Evolutionary conservation across 1,140 invertebrate species (phyloP).

Genomic region (Branchinecta lindahli): DNA sequence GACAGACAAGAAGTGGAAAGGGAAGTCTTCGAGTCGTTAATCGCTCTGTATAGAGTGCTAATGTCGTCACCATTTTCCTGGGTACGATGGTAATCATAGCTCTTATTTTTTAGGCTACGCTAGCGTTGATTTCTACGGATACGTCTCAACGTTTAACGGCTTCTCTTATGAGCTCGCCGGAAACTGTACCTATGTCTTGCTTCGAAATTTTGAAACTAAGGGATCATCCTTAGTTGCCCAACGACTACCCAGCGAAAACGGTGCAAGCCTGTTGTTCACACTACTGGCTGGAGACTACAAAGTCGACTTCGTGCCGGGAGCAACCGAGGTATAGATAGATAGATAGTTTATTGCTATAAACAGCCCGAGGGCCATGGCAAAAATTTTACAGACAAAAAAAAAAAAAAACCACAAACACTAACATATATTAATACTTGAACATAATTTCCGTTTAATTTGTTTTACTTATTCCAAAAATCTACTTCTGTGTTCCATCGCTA

Average conservation of each 20-base stretch:
- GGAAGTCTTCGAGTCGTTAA: too few relatives aligned
- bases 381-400: too few relatives aligned
- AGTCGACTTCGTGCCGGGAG: not conserved
- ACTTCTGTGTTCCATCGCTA: too few relatives aligned
- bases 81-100: not conserved
- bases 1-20: too few relatives aligned
- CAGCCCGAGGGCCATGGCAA: too few relatives aligned
- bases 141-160: not conserved
- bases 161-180: not conserved
- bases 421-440: too few relatives aligned
- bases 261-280: not conserved
- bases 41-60: too few relatives aligned
- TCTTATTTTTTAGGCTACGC: not conserved
- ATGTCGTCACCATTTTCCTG: not conserved
- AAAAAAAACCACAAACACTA: too few relatives aligned
- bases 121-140: not conserved
- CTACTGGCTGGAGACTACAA: not conserved
- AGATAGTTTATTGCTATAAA: too few relatives aligned
- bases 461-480: too few relatives aligned
- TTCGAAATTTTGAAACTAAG: slow-evolving; percentile 5
- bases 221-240: not conserved
- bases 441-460: too few relatives aligned
- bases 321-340: not conserved
- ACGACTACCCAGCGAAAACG: not conserved
- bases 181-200: not conserved